These are phyloP conservation scores for Sceloporus undulatus DNA, from an alignment of 2,113 vertebrate genomes.

Conservation along the genomic window DNA sequence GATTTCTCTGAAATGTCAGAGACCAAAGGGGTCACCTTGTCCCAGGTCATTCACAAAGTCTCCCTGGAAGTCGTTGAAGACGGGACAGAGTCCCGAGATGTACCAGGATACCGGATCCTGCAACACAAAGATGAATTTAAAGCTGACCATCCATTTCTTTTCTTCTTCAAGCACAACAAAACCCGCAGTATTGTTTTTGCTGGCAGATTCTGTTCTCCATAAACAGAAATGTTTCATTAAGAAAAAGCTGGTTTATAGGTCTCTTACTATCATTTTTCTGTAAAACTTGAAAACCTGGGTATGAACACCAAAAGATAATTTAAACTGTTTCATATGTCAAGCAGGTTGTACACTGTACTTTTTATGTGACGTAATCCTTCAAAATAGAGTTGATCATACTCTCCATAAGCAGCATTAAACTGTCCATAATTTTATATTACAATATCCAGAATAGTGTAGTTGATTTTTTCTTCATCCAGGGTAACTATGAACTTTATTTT, in stretches of 20 bases:
- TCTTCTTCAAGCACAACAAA: slow-evolving; percentile 83
- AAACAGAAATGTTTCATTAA: slow-evolving; percentile 13
- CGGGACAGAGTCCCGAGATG: slow-evolving; percentile 79
- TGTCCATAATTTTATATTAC: background rate
- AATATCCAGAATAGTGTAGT: slow-evolving; percentile 9
- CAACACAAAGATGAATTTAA: slow-evolving; percentile 85
- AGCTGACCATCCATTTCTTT: slow-evolving; percentile 82
- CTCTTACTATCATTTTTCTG: slow-evolving; percentile 44
- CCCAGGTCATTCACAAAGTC: slow-evolving; percentile 78
- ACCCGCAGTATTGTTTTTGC: slow-evolving; percentile 80
- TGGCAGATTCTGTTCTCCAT: slow-evolving; percentile 83
- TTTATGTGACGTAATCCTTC: background rate
- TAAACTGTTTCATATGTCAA: slow-evolving; percentile 47
- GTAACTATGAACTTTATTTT: slow-evolving; percentile 45
- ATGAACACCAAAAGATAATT: slow-evolving; percentile 55
- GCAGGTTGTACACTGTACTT: slow-evolving; percentile 25
- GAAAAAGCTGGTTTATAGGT: slow-evolving; percentile 34
- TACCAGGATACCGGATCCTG: slow-evolving; percentile 80
- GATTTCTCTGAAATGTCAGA: slow-evolving; percentile 86
- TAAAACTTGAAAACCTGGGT: slow-evolving; percentile 54
- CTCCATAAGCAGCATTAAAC: slow-evolving; percentile 56
- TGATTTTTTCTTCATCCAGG: slow-evolving; percentile 37
- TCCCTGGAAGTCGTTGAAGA: slow-evolving; percentile 81
- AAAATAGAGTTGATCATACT: slow-evolving; percentile 16
- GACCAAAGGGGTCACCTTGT: slow-evolving; percentile 78